phyloP scores from a whole-genome alignment of 2,113 vertebrate genomes.

The Hippocampus abdominalis region DNA sequence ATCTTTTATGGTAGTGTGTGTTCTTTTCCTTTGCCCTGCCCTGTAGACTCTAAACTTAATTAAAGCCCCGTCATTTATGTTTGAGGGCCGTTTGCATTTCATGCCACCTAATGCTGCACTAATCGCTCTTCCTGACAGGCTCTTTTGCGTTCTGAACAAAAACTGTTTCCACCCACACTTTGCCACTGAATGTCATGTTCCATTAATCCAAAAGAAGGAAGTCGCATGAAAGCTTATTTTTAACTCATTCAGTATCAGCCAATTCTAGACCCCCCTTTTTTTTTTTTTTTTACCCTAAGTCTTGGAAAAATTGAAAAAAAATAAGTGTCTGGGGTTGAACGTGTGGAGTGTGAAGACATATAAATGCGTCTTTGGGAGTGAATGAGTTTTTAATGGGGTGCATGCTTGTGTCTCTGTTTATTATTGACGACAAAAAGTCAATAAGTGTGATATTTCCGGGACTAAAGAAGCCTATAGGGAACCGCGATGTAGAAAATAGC shows the following conservation, averaged over 20 bases:
- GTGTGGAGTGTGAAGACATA: too few species aligned
- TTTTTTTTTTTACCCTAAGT: too few species aligned
- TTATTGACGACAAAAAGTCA: not conserved
- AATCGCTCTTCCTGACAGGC: constrained; percentile 31
- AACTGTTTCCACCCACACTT: constrained; percentile 24
- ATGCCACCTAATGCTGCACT: constrained; percentile 11
- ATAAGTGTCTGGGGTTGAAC: too few species aligned
- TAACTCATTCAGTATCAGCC: too few species aligned
- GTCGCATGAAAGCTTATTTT: not conserved
- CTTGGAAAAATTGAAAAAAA: too few species aligned
- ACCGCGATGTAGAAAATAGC: not conserved
- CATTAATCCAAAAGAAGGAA: constrained; percentile 29
- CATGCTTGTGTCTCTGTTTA: not conserved
- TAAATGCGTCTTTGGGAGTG: too few species aligned
- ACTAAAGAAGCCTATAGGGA: not conserved
- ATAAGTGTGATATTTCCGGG: not conserved
- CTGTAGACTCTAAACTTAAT: constrained; percentile 25
- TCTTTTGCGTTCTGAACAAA: constrained; percentile 20
- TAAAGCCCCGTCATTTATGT: constrained; percentile 12
- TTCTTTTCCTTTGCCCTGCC: not conserved
- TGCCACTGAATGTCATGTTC: constrained; percentile 18
- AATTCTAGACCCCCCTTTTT: too few species aligned
- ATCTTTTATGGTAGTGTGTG: constrained; percentile 5
- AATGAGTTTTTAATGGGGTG: not conserved
- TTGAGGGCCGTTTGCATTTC: constrained; percentile 24